phyloP scores from a whole-genome alignment of 2,888 invertebrate genomes.

The Ormyrus rosae region DNA sequence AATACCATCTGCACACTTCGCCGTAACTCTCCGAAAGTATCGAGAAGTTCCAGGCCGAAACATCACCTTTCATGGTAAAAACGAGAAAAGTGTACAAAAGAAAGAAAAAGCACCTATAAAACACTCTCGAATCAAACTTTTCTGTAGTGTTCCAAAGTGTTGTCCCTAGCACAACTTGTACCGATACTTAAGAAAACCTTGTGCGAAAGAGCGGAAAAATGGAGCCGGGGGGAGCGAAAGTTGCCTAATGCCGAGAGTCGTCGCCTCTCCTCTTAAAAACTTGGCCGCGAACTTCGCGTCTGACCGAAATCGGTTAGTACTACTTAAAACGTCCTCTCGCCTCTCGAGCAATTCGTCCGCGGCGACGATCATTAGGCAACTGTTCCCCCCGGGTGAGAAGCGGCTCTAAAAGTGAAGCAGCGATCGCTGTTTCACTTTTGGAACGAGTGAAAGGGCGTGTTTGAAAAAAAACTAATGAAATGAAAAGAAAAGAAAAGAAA shows the following conservation, averaged over 20 bases:
- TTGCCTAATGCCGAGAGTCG: background rate
- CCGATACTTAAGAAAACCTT: constrained; percentile 26
- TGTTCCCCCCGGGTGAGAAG: background rate
- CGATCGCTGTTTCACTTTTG: too few species aligned
- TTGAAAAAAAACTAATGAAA: too few species aligned
- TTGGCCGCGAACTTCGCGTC: too few species aligned
- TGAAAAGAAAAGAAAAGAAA: constrained; percentile 38
- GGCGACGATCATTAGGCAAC: constrained; percentile 17
- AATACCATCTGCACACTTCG: too few species aligned
- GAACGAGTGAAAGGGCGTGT: background rate
- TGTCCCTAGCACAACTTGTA: constrained; percentile 29
- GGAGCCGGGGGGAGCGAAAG: background rate
- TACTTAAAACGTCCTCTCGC: too few species aligned
- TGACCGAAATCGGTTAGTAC: too few species aligned
- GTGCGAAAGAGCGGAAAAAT: constrained; percentile 13
- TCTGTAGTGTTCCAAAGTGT: constrained; percentile 36
- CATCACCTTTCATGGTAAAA: constrained; percentile 17
- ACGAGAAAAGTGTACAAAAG: constrained; percentile 27
- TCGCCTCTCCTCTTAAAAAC: too few species aligned
- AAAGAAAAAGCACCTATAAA: constrained; percentile 27
- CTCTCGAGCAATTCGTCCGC: too few species aligned
- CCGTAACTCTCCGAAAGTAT: background rate
- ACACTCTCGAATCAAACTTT: constrained; percentile 33
- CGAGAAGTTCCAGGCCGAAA: constrained; percentile 13
- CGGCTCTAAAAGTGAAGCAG: too few species aligned